Conservation (phyloP, 2,113 vertebrate species). For the Syngnathus typhle region DNA sequence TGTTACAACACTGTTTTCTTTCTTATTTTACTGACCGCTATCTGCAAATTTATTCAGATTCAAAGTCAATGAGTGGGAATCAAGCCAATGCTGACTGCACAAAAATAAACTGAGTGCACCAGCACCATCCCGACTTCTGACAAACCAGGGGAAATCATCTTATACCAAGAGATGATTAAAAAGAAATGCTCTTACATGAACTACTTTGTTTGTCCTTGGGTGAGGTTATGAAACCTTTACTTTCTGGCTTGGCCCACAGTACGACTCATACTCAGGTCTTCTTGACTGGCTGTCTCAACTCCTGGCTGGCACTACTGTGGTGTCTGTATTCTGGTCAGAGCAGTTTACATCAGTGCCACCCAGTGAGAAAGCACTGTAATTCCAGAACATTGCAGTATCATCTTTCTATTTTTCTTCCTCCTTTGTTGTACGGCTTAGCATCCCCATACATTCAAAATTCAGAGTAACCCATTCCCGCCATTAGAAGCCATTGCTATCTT, state of each 20-base stretch:
- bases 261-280: slow-evolving; percentile 35
- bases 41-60: neutral
- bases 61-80: no score
- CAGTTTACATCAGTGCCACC: slow-evolving; percentile 55
- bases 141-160: slow-evolving; percentile 14
- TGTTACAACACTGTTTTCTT: no score
- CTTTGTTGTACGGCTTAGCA: slow-evolving; percentile 1
- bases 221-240: slow-evolving; percentile 27
- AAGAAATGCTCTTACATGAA: slow-evolving; percentile 27
- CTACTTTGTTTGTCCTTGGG: slow-evolving; percentile 9
- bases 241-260: slow-evolving; percentile 1
- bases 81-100: neutral
- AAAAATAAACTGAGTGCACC: neutral
- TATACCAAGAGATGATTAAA: slow-evolving; percentile 4
- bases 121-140: slow-evolving; percentile 4
- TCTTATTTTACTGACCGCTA: neutral
- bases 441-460: slow-evolving; percentile 7
- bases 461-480: neutral
- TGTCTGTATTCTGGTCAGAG: slow-evolving; percentile 45
- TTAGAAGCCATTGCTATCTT: slow-evolving; percentile 10
- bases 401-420: slow-evolving; percentile 4
- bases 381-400: slow-evolving; percentile 35
- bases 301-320: slow-evolving; percentile 31
- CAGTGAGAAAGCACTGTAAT: slow-evolving; percentile 41
- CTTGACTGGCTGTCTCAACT: slow-evolving; percentile 36